phyloP scores from a whole-genome alignment of 2,888 invertebrate genomes.

The Andrena marginata region DNA sequence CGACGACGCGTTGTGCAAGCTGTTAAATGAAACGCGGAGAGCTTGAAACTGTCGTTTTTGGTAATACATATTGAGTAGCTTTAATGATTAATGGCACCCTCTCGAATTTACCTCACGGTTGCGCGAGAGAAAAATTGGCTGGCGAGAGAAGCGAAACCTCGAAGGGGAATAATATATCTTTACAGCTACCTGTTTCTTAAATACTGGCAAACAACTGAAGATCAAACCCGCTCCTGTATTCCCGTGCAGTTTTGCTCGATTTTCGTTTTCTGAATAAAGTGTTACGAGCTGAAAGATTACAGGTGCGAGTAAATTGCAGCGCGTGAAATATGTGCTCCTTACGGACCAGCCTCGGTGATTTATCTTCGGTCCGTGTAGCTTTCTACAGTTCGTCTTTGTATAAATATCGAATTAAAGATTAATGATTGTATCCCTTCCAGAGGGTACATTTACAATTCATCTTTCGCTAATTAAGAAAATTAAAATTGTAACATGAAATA shows the following conservation, averaged over 20 bases:
- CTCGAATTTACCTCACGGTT: neutral
- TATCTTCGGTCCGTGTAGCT: constrained; percentile 29
- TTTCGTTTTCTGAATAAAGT: constrained; percentile 31
- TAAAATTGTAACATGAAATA: neutral
- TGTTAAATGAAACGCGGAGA: constrained; percentile 9
- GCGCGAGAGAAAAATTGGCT: neutral
- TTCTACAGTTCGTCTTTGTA: constrained; percentile 30
- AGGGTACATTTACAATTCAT: neutral
- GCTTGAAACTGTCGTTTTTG: constrained; percentile 3
- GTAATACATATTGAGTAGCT: constrained; percentile 12
- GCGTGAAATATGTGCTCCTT: constrained; percentile 43
- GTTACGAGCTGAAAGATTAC: constrained; percentile 42
- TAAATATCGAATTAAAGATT: constrained; percentile 40
- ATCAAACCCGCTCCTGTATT: constrained; percentile 5
- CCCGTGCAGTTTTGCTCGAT: neutral
- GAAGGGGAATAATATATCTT: neutral
- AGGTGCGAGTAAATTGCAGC: constrained; percentile 45
- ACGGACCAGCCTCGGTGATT: constrained; percentile 32
- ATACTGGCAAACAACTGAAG: neutral
- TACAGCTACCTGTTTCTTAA: neutral
- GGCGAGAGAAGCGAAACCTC: neutral
- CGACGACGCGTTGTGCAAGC: constrained; percentile 22
- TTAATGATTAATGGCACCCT: neutral
- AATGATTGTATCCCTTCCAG: neutral
- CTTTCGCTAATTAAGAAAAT: neutral